Conservation (phyloP, 2,888 invertebrate species). For the Acanthococcus lagerstroemiae region DNA sequence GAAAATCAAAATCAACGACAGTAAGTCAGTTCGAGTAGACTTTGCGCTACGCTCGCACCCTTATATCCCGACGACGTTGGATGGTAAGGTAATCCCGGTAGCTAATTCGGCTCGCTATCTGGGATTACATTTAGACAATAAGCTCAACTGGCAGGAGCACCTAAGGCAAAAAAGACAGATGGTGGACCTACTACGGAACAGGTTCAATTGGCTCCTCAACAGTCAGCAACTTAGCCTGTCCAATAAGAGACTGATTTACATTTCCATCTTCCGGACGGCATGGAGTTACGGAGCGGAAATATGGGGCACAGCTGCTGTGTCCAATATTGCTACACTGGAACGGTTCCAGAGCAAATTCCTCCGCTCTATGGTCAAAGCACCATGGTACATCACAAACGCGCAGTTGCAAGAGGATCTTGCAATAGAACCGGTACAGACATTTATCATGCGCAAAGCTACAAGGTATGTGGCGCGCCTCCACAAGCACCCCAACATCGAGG, state of each 20-base stretch:
- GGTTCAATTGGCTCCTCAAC: slow-evolving; percentile 8
- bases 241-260: slow-evolving; percentile 21
- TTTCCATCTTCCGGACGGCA: slow-evolving; percentile 1
- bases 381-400: slow-evolving; percentile 18
- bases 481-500: neutral
- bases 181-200: neutral
- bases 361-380: neutral
- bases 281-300: slow-evolving; percentile 16
- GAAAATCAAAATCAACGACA: neutral
- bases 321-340: slow-evolving; percentile 13
- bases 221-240: neutral
- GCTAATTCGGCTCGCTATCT: neutral
- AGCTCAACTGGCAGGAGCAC: neutral
- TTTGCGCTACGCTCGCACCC: neutral
- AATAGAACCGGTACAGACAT: neutral
- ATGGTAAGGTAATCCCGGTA: neutral
- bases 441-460: neutral
- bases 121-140: neutral
- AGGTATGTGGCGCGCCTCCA: neutral
- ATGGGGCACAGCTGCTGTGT: slow-evolving; percentile 9
- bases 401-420: slow-evolving; percentile 12
- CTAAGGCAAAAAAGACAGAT: neutral
- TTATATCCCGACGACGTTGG: neutral
- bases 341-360: slow-evolving; percentile 7
- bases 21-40: neutral